These are phyloP conservation scores for Metopolophium dirhodum DNA, from an alignment of 1,140 invertebrate species.

Conservation along the genomic window DNA sequence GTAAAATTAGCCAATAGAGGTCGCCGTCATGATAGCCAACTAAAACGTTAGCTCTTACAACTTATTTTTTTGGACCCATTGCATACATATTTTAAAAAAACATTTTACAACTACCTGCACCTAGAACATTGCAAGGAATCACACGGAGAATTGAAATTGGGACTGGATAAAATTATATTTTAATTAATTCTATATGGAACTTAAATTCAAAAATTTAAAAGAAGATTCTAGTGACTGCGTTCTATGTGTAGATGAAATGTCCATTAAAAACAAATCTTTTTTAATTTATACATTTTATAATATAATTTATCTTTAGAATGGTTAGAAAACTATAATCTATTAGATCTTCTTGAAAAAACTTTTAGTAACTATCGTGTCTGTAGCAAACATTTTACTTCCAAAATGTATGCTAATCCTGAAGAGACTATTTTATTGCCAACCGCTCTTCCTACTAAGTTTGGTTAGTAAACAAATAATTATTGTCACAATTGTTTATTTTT, in stretches of 20 bases:
- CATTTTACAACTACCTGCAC: background rate
- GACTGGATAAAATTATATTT: background rate
- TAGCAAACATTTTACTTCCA: background rate
- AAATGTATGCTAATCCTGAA: background rate
- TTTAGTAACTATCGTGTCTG: background rate
- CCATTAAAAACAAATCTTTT: no score
- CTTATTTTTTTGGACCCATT: background rate
- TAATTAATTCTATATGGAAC: background rate
- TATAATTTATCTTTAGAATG: no score
- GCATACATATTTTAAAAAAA: slow-evolving; percentile 16
- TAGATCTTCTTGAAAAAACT: no score
- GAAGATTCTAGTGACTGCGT: background rate
- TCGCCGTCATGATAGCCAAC: no score
- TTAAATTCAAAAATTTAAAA: slow-evolving; percentile 42
- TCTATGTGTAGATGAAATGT: no score
- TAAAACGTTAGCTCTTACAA: no score
- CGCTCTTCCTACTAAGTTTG: background rate
- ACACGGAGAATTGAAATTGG: background rate
- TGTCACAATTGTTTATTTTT: no score
- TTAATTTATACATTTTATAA: no score
- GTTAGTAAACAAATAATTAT: background rate
- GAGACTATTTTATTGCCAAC: background rate
- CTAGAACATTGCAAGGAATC: background rate
- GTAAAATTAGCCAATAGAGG: no score
- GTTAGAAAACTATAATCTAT: no score